These are phyloP conservation scores for Cartodere bifasciata DNA, from an alignment of 2,888 invertebrate species.

Conservation along the genomic window DNA sequence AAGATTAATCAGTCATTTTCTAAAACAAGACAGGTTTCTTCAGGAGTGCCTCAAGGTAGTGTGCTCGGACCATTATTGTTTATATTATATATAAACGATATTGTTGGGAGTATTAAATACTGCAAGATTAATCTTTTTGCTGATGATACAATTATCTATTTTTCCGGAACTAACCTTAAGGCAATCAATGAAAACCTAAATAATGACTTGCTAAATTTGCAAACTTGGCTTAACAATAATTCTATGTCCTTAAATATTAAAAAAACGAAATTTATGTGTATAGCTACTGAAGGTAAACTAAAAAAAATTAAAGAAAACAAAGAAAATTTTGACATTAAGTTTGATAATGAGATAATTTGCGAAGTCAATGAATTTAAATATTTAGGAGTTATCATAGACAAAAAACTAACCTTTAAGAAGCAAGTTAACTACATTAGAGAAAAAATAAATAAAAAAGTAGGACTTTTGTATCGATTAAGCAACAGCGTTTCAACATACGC, in stretches of 20 bases:
- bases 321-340: too few relatives aligned
- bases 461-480: too few relatives aligned
- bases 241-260: not conserved
- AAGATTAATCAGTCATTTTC: too few relatives aligned
- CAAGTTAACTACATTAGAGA: not conserved
- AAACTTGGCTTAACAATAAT: not conserved
- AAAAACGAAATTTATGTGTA: too few relatives aligned
- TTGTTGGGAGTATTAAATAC: too few relatives aligned
- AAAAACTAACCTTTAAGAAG: not conserved
- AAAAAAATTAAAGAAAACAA: too few relatives aligned
- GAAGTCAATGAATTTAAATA: not conserved
- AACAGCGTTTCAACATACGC: too few relatives aligned
- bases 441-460: not conserved
- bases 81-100: too few relatives aligned
- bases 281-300: too few relatives aligned
- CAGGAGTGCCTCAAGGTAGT: too few relatives aligned
- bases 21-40: too few relatives aligned
- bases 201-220: not conserved
- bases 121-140: slow-evolving; percentile 3
- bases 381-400: not conserved
- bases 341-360: not conserved
- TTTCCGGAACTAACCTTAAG: not conserved
- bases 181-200: not conserved
- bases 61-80: too few relatives aligned
- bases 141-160: slow-evolving; percentile 2